Evolutionary conservation across 2,888 invertebrate genomes (phyloP).

Genomic region (Dasypolia templi): DNA sequence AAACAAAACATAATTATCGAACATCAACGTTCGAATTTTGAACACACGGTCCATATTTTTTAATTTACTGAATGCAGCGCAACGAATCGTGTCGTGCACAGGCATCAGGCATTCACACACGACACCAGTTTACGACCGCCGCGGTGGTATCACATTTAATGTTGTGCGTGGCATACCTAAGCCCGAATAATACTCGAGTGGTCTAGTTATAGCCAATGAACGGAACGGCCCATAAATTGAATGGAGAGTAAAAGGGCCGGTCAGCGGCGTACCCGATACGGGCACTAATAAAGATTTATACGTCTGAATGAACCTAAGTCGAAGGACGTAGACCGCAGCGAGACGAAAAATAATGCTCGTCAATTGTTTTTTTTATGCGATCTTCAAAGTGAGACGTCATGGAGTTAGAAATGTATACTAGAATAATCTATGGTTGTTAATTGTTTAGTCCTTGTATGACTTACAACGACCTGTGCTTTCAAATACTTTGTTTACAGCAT

Average conservation of each 20-base stretch:
- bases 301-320: conserved; percentile 56
- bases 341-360: conserved; percentile 16
- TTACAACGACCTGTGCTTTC: conserved; percentile 3
- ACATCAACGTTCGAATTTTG: conserved; percentile 28
- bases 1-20: conserved; percentile 18
- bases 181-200: conserved; percentile 64
- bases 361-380: conserved; percentile 4
- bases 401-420: not conserved
- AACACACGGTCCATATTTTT: not conserved
- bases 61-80: not conserved
- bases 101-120: conserved; percentile 32
- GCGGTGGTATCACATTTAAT: conserved; percentile 63
- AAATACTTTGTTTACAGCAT: not conserved
- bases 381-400: not conserved
- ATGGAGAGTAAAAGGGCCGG: conserved; percentile 72
- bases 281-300: conserved; percentile 83
- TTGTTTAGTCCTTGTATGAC: conserved; percentile 22
- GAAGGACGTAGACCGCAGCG: conserved; percentile 49
- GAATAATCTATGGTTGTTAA: conserved; percentile 2
- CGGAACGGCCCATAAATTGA: conserved; percentile 71
- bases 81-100: conserved; percentile 10
- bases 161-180: conserved; percentile 59
- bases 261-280: conserved; percentile 69
- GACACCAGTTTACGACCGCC: conserved; percentile 48
- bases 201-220: conserved; percentile 73